These are phyloP conservation scores for Dendronephthya gigantea DNA, from an alignment of 64 coral and sea anemone genomes.

Conservation along the genomic window DNA sequence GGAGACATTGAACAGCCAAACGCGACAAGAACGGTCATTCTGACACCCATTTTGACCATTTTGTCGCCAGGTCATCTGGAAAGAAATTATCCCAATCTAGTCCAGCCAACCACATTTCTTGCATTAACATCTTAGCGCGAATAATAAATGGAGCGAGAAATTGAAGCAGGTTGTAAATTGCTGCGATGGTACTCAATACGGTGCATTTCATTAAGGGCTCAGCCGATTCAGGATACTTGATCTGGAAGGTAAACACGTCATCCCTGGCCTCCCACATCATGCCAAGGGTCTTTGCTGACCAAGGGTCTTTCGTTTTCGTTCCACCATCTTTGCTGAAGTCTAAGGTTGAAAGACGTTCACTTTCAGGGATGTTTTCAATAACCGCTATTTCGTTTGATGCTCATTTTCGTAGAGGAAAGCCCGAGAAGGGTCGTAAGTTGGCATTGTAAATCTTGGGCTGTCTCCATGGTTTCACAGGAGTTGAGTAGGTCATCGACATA, in stretches of 20 bases:
- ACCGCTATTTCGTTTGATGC: not conserved
- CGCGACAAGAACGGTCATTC: conserved; percentile 5
- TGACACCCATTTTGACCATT: conserved; percentile 21
- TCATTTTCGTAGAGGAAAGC: not conserved
- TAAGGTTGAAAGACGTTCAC: not conserved
- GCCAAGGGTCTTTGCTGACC: not conserved
- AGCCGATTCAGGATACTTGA: not conserved
- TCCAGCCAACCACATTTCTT: conserved; percentile 26
- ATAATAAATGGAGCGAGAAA: not conserved
- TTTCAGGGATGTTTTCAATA: not conserved
- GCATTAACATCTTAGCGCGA: conserved; percentile 20
- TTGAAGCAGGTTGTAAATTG: not conserved
- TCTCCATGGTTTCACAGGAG: not conserved
- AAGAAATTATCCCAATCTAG: conserved; percentile 33
- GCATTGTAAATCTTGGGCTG: not conserved
- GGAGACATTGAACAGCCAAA: not conserved
- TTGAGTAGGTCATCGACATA: not conserved
- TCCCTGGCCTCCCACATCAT: not conserved
- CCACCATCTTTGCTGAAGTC: not conserved
- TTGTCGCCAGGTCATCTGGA: not conserved
- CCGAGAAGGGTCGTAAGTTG: not conserved
- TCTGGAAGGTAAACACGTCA: not conserved
- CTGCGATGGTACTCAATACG: not conserved
- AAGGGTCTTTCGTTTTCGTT: too few relatives aligned
- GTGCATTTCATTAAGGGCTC: not conserved